These are phyloP conservation scores for Folsomia candida DNA, from an alignment of 2,888 invertebrate species.

Conservation along the genomic window DNA sequence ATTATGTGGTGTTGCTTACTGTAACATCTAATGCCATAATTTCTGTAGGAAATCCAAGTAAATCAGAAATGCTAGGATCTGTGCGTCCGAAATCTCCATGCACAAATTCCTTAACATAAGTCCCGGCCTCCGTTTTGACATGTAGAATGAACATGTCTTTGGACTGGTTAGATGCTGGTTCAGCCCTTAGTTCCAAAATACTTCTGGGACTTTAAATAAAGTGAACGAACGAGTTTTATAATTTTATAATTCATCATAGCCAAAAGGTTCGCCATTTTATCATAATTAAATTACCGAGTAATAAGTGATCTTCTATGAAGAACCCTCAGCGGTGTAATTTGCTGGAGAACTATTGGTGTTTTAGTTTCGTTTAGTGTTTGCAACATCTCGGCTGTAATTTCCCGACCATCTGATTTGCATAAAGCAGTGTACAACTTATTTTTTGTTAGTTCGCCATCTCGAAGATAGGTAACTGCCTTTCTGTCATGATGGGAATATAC, in stretches of 20 bases:
- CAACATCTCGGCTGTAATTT: constrained; percentile 54
- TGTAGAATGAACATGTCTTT: constrained; percentile 62
- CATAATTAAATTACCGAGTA: no score
- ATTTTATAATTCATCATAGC: no score
- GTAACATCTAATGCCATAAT: constrained; percentile 89
- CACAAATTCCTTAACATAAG: constrained; percentile 96
- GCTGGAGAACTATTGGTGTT: constrained; percentile 64
- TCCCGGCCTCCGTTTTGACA: constrained; percentile 82
- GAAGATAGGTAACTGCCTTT: constrained; percentile 67
- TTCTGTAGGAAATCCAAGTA: constrained; percentile 72
- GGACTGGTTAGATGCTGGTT: constrained; percentile 54
- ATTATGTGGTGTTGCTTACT: constrained; percentile 51
- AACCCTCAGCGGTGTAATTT: constrained; percentile 87
- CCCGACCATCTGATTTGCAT: constrained; percentile 59
- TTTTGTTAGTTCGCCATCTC: constrained; percentile 84
- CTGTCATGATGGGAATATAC: constrained; percentile 59
- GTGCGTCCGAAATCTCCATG: constrained; percentile 94
- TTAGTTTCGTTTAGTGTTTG: constrained; percentile 59
- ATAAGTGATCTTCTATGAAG: constrained; percentile 75
- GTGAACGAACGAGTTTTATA: no score
- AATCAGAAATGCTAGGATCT: constrained; percentile 68
- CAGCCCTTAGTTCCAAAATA: constrained; percentile 66
- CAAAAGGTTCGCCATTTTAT: no score
- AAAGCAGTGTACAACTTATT: constrained; percentile 82
- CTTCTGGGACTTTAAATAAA: no score